Percentiles rank a stretch among this genome's conserved stretches.
These are phyloP conservation scores for Notarius quadriscutis DNA, from an alignment of 2,113 vertebrate genomes.

Conservation along the genomic window DNA sequence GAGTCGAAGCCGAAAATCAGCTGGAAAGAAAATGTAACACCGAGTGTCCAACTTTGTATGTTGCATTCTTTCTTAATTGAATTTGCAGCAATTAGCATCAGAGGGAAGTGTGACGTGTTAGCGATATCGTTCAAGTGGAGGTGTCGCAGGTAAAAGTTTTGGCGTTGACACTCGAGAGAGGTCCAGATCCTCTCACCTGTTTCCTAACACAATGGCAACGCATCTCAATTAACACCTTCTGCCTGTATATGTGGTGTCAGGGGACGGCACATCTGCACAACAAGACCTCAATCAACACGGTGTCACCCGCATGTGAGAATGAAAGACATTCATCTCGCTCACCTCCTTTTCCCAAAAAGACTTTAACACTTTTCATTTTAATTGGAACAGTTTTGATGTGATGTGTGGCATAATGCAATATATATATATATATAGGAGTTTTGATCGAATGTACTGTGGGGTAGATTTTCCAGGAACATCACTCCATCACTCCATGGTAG, in stretches of 20 bases:
- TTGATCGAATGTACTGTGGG: background rate
- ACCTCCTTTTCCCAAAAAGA: conserved; percentile 23
- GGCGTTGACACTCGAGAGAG: conserved; percentile 58
- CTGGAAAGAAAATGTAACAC: background rate
- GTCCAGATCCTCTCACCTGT: conserved; percentile 64
- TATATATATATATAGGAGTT: conserved; percentile 1
- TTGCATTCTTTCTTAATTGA: conserved; percentile 69
- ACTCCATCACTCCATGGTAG: too few relatives aligned
- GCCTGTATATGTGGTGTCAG: conserved; percentile 65
- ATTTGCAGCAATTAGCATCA: conserved; percentile 71
- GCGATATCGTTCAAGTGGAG: conserved; percentile 63
- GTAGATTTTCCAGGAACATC: background rate
- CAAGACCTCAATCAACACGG: conserved; percentile 58
- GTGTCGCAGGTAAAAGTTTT: conserved; percentile 69
- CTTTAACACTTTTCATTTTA: conserved; percentile 47
- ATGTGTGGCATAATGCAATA: conserved; percentile 25
- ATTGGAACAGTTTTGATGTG: conserved; percentile 30
- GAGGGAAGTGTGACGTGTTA: conserved; percentile 56
- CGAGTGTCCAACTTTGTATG: conserved; percentile 13
- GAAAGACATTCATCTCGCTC: conserved; percentile 59
- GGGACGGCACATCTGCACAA: conserved; percentile 49
- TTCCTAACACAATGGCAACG: conserved; percentile 69
- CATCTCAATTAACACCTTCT: conserved; percentile 77
- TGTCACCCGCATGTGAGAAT: conserved; percentile 74
- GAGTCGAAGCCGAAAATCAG: background rate